Evolutionary conservation across 2,113 vertebrate genomes (phyloP).

Genomic region (Peromyscus polionotus): DNA sequence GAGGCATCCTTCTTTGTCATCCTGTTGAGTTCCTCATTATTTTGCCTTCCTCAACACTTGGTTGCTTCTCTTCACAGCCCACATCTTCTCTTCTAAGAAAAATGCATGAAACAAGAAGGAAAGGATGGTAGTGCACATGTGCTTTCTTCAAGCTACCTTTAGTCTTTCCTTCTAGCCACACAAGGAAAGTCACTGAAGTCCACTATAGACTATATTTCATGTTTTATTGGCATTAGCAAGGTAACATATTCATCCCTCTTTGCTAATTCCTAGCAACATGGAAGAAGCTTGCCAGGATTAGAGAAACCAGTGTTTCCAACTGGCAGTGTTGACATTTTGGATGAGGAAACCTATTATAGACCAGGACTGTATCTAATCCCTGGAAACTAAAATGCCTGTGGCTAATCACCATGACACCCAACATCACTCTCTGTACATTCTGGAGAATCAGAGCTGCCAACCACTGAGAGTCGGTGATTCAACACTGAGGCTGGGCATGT

Average conservation of each 20-base stretch:
- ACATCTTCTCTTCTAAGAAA: neutral
- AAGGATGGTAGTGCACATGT: neutral
- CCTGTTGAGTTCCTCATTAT: neutral
- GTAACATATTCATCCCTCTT: neutral
- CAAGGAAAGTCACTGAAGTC: neutral
- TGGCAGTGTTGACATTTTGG: neutral
- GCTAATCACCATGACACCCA: neutral
- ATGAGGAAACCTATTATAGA: neutral
- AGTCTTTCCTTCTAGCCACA: neutral
- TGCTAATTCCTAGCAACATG: neutral
- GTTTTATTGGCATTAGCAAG: neutral
- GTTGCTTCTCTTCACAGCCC: neutral
- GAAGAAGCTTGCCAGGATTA: neutral
- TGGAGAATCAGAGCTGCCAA: neutral
- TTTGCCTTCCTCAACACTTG: neutral
- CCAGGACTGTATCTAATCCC: neutral
- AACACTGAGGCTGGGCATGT: neutral
- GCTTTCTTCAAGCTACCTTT: neutral
- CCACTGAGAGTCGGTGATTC: neutral
- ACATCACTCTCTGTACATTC: neutral
- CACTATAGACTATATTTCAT: neutral
- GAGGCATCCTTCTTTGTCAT: neutral
- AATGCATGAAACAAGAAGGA: neutral
- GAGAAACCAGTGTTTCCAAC: neutral
- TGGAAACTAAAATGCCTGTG: conserved; percentile 22